phyloP scores from a whole-genome alignment of 2,113 vertebrate species.

The Labeo rohita region DNA sequence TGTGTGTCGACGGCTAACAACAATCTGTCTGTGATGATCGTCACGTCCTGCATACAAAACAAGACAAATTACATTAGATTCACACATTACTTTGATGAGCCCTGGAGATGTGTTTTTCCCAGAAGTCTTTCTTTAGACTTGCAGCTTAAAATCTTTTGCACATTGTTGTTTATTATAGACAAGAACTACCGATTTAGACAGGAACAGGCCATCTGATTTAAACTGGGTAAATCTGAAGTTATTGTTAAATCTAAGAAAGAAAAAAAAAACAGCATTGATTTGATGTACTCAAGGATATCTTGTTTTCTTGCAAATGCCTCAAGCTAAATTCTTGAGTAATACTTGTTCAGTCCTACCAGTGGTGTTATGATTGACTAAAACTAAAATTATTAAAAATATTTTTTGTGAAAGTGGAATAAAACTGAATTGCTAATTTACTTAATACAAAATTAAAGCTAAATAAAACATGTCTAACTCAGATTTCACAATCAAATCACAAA shows the following conservation, averaged over 20 bases:
- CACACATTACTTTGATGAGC: neutral
- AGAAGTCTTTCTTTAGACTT: neutral
- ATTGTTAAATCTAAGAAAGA: no score
- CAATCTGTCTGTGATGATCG: constrained; percentile 16
- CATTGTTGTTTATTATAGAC: neutral
- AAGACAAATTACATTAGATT: neutral
- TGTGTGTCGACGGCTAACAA: neutral
- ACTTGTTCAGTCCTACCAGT: no score
- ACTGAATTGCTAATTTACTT: no score
- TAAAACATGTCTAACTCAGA: no score
- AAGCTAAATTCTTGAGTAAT: neutral
- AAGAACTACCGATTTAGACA: neutral
- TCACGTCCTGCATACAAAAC: constrained; percentile 4
- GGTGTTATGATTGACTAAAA: no score
- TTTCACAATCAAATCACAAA: no score
- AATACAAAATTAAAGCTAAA: no score
- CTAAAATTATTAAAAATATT: no score
- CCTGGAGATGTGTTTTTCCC: neutral
- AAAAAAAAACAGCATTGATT: neutral
- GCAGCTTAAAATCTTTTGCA: neutral
- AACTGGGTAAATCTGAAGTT: no score
- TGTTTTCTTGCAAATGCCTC: neutral
- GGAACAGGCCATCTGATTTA: neutral
- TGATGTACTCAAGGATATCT: neutral
- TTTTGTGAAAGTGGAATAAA: no score